Percentiles rank a stretch among this genome's conserved stretches.
phyloP scores from a whole-genome alignment of 2,113 vertebrate species.

The Alethe diademata region DNA sequence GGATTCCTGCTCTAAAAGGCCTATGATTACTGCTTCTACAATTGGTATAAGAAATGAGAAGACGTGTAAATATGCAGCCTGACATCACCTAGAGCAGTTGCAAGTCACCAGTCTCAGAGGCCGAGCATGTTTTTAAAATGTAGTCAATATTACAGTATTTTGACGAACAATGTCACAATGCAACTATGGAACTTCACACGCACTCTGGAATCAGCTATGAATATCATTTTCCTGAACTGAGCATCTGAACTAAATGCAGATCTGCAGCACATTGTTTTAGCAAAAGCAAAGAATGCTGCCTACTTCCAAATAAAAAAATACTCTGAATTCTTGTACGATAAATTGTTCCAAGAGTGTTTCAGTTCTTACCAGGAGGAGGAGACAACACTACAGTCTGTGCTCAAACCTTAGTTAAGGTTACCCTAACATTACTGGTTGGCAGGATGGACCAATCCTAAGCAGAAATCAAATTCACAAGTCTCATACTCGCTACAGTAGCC shows the following conservation, averaged over 20 bases:
- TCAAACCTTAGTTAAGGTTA: not conserved
- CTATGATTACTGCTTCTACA: not conserved
- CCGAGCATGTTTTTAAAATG: not conserved
- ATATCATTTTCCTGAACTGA: not conserved
- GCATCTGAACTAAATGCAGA: not conserved
- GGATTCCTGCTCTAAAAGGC: not conserved
- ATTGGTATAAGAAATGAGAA: not conserved
- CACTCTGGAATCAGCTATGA: not conserved
- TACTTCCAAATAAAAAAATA: not conserved
- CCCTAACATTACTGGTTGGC: not conserved
- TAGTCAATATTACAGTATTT: not conserved
- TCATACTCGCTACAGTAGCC: not conserved
- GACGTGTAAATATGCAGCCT: not conserved
- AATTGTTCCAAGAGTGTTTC: not conserved
- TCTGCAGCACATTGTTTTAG: not conserved
- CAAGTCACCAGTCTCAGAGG: not conserved
- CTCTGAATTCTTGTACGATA: not conserved
- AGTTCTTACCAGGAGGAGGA: not conserved
- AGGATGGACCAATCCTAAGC: not conserved
- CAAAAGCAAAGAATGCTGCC: not conserved
- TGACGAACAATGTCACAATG: not conserved
- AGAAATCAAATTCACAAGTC: not conserved
- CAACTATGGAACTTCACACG: not conserved
- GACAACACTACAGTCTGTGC: not conserved
- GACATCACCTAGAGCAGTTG: not conserved